phyloP scores from a whole-genome alignment of 2,113 vertebrate species.

The Malurus melanocephalus region DNA sequence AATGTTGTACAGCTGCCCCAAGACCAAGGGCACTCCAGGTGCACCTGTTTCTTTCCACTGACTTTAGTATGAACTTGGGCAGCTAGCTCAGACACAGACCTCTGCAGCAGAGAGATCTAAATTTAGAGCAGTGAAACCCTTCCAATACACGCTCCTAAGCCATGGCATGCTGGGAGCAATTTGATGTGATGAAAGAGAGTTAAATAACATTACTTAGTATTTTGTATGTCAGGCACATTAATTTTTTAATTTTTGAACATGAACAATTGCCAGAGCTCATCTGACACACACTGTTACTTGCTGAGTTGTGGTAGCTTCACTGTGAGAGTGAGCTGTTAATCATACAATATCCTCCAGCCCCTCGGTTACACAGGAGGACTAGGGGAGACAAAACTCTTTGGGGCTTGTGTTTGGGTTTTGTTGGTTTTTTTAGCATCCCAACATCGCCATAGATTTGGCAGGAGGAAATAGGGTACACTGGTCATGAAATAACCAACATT shows the following conservation, averaged over 20 bases:
- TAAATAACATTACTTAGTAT: not conserved
- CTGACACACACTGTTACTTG: not conserved
- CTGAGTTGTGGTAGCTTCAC: not conserved
- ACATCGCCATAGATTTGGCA: not conserved
- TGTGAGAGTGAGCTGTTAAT: not conserved
- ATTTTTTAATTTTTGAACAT: not conserved
- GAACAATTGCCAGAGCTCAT: not conserved
- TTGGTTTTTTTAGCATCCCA: not conserved
- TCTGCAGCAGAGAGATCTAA: not conserved
- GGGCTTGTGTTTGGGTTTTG: not conserved
- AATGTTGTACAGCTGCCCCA: not conserved
- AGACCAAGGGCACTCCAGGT: not conserved
- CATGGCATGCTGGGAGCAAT: not conserved
- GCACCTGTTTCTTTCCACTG: constrained; percentile 23
- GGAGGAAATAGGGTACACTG: not conserved
- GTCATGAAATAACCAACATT: not conserved
- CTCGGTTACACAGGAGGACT: not conserved
- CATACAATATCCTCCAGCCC: not conserved
- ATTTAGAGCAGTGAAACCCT: not conserved
- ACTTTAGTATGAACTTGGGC: not conserved
- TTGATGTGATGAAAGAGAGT: not conserved
- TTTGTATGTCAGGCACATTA: not conserved
- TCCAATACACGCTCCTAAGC: not conserved
- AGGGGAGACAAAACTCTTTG: not conserved
- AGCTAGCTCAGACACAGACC: not conserved